Evolutionary conservation across 2,797 vertebrate genomes (phyloP), one percentile per base, ranked within the genome.

Genomic region (Mastacembelus armatus): DNA sequence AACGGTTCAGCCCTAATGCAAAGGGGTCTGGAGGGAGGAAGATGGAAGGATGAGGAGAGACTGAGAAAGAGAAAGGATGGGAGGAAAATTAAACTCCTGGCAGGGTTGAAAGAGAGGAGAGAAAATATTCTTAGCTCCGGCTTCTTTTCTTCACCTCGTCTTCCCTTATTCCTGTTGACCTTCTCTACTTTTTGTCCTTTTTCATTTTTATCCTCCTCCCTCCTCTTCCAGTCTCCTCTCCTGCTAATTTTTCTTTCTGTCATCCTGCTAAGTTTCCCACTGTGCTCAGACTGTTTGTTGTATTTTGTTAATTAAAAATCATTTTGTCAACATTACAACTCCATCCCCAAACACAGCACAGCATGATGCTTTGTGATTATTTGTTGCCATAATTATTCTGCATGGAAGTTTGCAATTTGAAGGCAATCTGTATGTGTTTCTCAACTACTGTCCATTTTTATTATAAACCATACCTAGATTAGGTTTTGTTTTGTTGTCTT

Each of bases 1-100:
- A 49, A 44, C 1, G 56, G 66, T 83, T 87, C 74, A 74, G 63
- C 75, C 74, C 57, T 63, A 72, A 85, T 81, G 64, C 74, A 71
- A 78, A 77, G 39, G 45, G 40, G 54, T 69, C 73, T 70, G 44
- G 15, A 72, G 76, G 80, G 80, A 77, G 45, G 40, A 69, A 54
- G 71, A 52, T 50, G 45, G 66, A 68, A 38, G 40, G 68, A 61
- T 0, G 18, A 52, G 45, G 19, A 60, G 52, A 69, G 74, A 81
- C 29, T 78, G 58, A 77, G 71, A 78, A 42, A 9, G 58, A 72
- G 58, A 60, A 63, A 7, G 55, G 11, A 42, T 54, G 30, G 45
- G 22, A 54, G 30, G 63, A 32, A 66, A 66, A 75, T 68, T 54
- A 66, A 71, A 63, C 44, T 29, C 4, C 30, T 30, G 14, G 6